Percentiles rank a stretch among this genome's conserved stretches.
Conservation (phyloP, 2,113 vertebrate genomes). For the Lophotis ruficrista region DNA sequence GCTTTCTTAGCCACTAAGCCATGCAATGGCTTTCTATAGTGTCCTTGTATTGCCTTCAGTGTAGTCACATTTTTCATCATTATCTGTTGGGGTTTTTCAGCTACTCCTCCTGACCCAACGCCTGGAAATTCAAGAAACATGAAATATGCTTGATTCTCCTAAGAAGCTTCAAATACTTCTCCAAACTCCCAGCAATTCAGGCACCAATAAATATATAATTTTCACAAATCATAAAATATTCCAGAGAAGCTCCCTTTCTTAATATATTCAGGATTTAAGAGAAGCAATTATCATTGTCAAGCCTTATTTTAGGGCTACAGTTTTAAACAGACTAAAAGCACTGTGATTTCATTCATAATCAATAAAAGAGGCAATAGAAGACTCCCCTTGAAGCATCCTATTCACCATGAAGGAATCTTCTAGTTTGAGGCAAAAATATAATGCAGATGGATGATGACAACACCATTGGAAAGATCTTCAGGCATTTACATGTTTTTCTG, state of each 20-base stretch:
- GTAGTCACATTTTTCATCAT: neutral
- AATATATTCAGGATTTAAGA: conserved; percentile 13
- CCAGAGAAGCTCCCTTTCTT: neutral
- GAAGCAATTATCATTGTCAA: neutral
- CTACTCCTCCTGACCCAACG: neutral
- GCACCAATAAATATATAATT: neutral
- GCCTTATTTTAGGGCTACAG: conserved; percentile 29
- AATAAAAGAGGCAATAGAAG: conserved; percentile 38
- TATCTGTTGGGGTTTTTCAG: neutral
- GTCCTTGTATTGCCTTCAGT: neutral
- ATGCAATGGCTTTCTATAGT: neutral
- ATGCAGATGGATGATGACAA: conserved; percentile 39
- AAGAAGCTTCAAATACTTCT: neutral
- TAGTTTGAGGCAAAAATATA: conserved; percentile 27
- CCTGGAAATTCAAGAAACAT: neutral
- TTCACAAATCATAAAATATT: neutral
- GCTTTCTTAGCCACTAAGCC: neutral
- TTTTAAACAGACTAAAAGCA: neutral
- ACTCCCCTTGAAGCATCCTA: neutral
- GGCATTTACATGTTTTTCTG: conserved; percentile 42
- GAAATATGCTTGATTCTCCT: neutral
- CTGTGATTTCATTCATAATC: conserved; percentile 49
- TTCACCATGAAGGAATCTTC: neutral
- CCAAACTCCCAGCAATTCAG: neutral
- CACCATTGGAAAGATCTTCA: conserved; percentile 16